These are phyloP conservation scores for Physella acuta DNA, from an alignment of 1,140 invertebrate species.

Conservation along the genomic window DNA sequence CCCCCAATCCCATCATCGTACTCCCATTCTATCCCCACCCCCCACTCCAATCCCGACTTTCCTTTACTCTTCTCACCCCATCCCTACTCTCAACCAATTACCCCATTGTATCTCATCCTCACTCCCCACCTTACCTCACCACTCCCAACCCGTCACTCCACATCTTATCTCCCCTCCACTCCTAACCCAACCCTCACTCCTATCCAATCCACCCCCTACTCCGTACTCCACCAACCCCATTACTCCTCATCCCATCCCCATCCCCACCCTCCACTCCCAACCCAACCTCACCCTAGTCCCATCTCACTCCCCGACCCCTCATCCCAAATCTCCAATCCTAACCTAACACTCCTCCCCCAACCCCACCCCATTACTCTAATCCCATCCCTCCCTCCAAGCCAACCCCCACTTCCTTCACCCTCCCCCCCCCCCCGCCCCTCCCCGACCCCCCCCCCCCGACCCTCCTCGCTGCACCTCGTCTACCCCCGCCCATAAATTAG, in stretches of 20 bases:
- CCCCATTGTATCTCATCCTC: neutral
- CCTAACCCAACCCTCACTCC: neutral
- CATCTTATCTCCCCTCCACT: neutral
- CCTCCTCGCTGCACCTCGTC: neutral
- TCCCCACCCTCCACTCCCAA: neutral
- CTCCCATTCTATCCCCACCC: neutral
- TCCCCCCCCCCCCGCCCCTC: no score
- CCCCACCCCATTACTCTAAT: neutral
- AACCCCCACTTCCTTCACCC: neutral
- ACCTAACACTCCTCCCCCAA: neutral
- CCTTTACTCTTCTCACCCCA: neutral
- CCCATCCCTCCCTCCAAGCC: neutral
- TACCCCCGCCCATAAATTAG: no score
- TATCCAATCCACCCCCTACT: neutral
- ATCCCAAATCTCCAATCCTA: neutral
- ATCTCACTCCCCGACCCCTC: neutral
- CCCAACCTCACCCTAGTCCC: neutral
- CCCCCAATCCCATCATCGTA: neutral
- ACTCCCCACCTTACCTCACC: neutral
- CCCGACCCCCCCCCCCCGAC: neutral
- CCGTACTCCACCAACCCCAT: neutral
- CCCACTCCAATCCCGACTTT: neutral
- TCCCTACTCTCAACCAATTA: neutral
- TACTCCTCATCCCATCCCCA: neutral
- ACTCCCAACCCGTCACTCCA: neutral